Evolutionary conservation across 1,140 invertebrate species (phyloP).

Genomic region (Manduca sexta): DNA sequence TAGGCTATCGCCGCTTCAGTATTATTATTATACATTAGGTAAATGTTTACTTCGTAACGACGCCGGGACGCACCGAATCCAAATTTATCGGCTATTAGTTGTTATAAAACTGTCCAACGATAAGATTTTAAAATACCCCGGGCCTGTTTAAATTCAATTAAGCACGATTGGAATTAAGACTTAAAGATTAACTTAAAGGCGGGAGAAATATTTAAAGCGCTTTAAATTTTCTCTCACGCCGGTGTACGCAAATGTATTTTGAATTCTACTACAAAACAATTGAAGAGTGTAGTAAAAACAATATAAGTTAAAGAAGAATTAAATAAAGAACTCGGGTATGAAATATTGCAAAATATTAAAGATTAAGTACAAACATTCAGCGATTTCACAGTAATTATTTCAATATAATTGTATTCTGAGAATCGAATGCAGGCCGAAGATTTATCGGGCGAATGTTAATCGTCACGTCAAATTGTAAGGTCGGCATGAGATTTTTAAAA

Average conservation of each 20-base stretch:
- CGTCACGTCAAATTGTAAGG: conserved; percentile 46
- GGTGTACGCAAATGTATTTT: too few species aligned
- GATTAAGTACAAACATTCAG: neutral
- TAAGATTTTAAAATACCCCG: neutral
- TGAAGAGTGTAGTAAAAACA: too few species aligned
- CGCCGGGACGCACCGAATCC: conserved; percentile 18
- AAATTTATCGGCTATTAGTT: conserved; percentile 17
- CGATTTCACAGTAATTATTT: neutral
- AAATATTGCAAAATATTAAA: too few species aligned
- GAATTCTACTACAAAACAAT: too few species aligned
- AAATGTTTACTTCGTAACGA: conserved; percentile 23
- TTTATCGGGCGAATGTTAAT: conserved; percentile 47
- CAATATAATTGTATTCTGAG: conserved; percentile 6
- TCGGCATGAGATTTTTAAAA: conserved; percentile 64
- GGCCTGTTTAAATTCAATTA: conserved; percentile 1
- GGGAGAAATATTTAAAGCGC: too few species aligned
- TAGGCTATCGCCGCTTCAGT: too few species aligned
- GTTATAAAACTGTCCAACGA: conserved; percentile 1
- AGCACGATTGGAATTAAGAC: neutral
- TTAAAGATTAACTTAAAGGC: too few species aligned
- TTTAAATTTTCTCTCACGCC: too few species aligned
- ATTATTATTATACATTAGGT: conserved; percentile 33
- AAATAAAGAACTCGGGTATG: too few species aligned
- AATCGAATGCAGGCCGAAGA: conserved; percentile 28
- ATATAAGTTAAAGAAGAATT: too few species aligned